These are phyloP conservation scores for Mythimna ferrago DNA, from an alignment of 2,888 invertebrate genomes.

Conservation along the genomic window DNA sequence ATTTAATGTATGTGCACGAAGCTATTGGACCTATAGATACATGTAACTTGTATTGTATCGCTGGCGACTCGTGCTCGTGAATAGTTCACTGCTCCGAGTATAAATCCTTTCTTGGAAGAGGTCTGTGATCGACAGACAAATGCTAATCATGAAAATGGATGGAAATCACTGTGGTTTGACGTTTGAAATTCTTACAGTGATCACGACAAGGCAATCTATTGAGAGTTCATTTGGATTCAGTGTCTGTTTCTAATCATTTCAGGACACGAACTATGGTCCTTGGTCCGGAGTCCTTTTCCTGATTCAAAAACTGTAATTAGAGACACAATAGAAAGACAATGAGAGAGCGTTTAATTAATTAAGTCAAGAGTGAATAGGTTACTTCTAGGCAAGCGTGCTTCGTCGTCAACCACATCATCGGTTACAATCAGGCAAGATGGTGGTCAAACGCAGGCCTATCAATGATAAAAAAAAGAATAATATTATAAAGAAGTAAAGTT, in stretches of 20 bases:
- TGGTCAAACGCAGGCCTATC: no score
- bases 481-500: no score
- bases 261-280: constrained; percentile 16
- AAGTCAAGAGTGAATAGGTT: no score
- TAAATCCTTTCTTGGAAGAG: constrained; percentile 62
- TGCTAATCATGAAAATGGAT: constrained; percentile 61
- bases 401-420: no score
- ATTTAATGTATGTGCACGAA: constrained; percentile 36
- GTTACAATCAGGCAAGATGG: no score
- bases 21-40: constrained; percentile 1
- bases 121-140: constrained; percentile 58
- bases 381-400: no score
- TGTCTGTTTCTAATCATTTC: constrained; percentile 39
- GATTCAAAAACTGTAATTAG: no score
- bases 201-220: constrained; percentile 54
- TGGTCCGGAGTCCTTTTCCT: not conserved
- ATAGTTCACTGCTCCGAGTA: constrained; percentile 60
- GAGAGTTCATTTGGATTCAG: constrained; percentile 33
- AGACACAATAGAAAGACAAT: no score
- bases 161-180: constrained; percentile 59
- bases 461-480: no score
- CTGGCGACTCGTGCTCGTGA: constrained; percentile 58
- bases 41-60: constrained; percentile 8
- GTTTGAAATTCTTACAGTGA: constrained; percentile 58
- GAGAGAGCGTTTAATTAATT: no score